Base-by-base conservation (phyloP, 2,888 invertebrate genomes). In the Pollenia angustigena region DNA sequence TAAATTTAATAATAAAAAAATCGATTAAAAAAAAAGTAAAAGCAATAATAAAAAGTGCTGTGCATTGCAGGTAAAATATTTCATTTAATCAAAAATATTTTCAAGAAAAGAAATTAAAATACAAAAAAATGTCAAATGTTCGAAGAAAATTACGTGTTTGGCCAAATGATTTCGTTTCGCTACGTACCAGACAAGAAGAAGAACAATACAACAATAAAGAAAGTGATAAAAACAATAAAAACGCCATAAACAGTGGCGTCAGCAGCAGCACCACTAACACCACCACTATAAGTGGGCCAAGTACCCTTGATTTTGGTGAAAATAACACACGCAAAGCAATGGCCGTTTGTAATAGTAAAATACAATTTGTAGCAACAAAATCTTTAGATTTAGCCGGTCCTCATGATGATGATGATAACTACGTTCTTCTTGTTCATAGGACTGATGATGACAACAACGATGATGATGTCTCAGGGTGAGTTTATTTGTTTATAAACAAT, bases 391-490 rank as follows among this genome's bases (percentile, higher is more conserved):
- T 86, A 76, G 69, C 48, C 71, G 72, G 54, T 54, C 23, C 46
- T 69, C 48, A 75, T 32, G 48, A 64, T 40, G 62, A 64, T 40
- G 62, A 52, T 42, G 46, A 56, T 48, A 32, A 6, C 32, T 32
- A 32, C 32, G 56, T 58, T 23, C 16, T 23, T 16, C 12, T 42
- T 50, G 23, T 18, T 23, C 46, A 52, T 14, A 42, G 9, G 7
- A 69, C 50, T n/a, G 12, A 60, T 69, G 82, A 58, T 46, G 72
- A 11, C n/a, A 58, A 58, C 14, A 68, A 32, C 23, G 64, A 46
- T n/a, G 85, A 87, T 83, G 85, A 87, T 54, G 64, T 82, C 10
- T 83, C 85, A 60, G 83, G 78, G 88, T 88, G 64, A 88, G 88
- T 71, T 71, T 32, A 58, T 83, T 56, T 54, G 14, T 71, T 85